A percentile compares a stretch with the other conserved stretches of the same genome.
phyloP scores from a whole-genome alignment of 2,888 invertebrate genomes.

The Drosophila acutilabella region DNA sequence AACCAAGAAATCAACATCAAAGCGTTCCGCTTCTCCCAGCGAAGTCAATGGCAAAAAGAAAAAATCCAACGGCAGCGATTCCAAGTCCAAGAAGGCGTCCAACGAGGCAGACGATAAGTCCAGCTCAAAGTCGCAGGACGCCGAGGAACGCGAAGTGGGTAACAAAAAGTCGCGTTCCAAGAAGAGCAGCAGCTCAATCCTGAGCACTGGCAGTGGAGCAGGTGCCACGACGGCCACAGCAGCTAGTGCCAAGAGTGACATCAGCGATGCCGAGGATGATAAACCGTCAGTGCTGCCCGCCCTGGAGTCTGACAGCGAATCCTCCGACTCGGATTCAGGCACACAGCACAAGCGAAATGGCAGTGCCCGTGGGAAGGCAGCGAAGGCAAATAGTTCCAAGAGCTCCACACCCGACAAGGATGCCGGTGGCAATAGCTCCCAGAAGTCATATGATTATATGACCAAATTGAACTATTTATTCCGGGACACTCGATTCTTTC shows the following conservation, averaged over 20 bases:
- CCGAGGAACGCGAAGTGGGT: conserved; percentile 51
- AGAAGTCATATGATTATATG: conserved; percentile 91
- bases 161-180: conserved; percentile 61
- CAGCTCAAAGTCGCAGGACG: conserved; percentile 46
- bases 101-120: conserved; percentile 56
- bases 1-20: conserved; percentile 53
- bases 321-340: conserved; percentile 82
- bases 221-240: neutral
- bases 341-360: conserved; percentile 82
- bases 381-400: conserved; percentile 61
- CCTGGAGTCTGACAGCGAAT: conserved; percentile 80
- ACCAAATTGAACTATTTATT: conserved; percentile 97
- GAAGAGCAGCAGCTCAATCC: conserved; percentile 49
- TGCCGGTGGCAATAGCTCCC: conserved; percentile 46
- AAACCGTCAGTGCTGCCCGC: conserved; percentile 62
- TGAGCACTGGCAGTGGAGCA: conserved; percentile 11
- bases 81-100: conserved; percentile 52
- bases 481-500: conserved; percentile 96
- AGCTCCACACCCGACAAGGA: conserved; percentile 69
- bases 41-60: conserved; percentile 74
- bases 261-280: conserved; percentile 77
- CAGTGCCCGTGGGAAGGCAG: conserved; percentile 58
- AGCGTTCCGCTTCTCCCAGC: conserved; percentile 65
- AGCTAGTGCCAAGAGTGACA: conserved; percentile 67
- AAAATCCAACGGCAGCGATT: conserved; percentile 47